Percentiles rank a stretch among this genome's conserved stretches.
Conservation (phyloP, 2,113 vertebrate species). For the Rhinichthys klamathensis region DNA sequence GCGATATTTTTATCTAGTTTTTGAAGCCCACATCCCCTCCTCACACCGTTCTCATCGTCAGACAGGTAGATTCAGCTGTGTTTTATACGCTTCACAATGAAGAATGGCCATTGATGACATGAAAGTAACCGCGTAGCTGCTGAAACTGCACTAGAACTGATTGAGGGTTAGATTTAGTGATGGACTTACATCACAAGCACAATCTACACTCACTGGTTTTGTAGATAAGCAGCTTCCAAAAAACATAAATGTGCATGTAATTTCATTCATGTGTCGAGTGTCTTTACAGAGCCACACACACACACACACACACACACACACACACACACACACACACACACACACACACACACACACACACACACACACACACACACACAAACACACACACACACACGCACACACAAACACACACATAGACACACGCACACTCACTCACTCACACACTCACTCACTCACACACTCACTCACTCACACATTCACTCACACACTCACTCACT, state of each 20-base stretch:
- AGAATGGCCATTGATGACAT: slow-evolving; percentile 40
- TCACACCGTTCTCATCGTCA: slow-evolving; percentile 42
- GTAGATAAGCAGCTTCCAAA: not conserved
- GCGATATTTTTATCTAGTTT: slow-evolving; percentile 54
- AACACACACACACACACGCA: too few species aligned
- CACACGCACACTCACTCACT: too few species aligned
- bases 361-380: too few species aligned
- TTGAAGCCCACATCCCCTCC: slow-evolving; percentile 50
- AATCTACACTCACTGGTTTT: not conserved
- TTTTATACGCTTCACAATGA: slow-evolving; percentile 3
- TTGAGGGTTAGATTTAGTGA: not conserved
- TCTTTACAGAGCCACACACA: not conserved
- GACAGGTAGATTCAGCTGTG: slow-evolving; percentile 26
- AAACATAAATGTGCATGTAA: not conserved
- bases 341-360: too few species aligned
- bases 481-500: too few species aligned
- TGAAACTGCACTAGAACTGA: not conserved
- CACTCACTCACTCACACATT: too few species aligned
- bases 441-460: too few species aligned
- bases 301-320: not conserved
- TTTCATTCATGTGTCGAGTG: not conserved
- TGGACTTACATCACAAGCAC: not conserved
- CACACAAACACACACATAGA: too few species aligned
- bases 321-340: too few species aligned
- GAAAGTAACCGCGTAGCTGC: slow-evolving; percentile 42